Base-by-base conservation (phyloP, 1,140 invertebrate genomes). In the Drosophila yakuba region DNA sequence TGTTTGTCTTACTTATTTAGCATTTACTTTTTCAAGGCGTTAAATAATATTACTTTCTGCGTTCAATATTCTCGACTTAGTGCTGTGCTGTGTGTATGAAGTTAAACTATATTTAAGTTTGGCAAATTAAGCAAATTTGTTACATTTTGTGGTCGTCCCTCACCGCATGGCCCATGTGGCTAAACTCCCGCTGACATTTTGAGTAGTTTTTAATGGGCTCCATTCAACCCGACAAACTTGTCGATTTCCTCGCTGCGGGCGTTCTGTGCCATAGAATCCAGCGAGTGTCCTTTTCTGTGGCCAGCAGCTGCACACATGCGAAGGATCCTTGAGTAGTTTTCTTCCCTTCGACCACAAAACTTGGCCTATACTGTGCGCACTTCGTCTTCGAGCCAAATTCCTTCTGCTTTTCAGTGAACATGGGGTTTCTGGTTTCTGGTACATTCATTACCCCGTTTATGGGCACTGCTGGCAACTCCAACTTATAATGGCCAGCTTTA, bases 121-220 rank as follows among this genome's bases (percentile, higher is more conserved):
- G 44, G 59, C 55, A 78, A 74, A 80, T 85, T 62, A 69, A 80
- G 76, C 60, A 81, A 85, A 77, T 89, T 88, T 89, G 61, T 79
- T 55, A 66, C 74, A 77, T 80, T 63, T 67, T 71, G 39, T 51
- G 43, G 45, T 41, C 43, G 41, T 58, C 28, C 23, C 54, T 61
- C 57, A 14, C 28, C 44, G 14, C 39, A 47, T 38, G 43, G 25
- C 57, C 43, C 51, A 52, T 81, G 58, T 56, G 58, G 58, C 58
- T 54, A 43, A 41, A 55, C 48, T 71, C 84, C 80, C 58, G 84
- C 84, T 78, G 66, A 84, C 80, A 80, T 72, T 89, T 89, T 84
- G 84, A 89, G 85, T 89, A 84, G 80, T 89, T 89, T 84, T 84
- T 89, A 89, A 89, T 89, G 84, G 72, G 45, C 58, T 82, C 69